Percentiles rank a stretch among this genome's conserved stretches.
These are phyloP conservation scores for Lasioglossum pauxillum DNA, from an alignment of 2,888 invertebrate genomes.

Conservation along the genomic window DNA sequence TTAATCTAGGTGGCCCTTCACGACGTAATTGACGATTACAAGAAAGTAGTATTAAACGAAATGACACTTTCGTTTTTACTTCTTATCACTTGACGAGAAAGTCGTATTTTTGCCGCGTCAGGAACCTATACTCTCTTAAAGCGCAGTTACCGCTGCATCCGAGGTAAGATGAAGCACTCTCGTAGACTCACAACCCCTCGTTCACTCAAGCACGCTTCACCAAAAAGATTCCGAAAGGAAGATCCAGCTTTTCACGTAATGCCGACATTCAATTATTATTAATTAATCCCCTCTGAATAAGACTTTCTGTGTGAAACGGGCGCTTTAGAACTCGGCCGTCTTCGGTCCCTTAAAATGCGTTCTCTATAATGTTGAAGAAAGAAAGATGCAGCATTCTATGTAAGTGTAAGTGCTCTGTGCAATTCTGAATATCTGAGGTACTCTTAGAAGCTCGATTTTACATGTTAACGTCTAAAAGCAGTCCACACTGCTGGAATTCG, in stretches of 20 bases:
- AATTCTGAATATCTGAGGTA: constrained; percentile 1
- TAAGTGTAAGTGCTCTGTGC: neutral
- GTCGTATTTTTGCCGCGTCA: constrained; percentile 28
- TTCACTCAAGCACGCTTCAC: constrained; percentile 34
- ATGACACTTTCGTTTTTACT: neutral
- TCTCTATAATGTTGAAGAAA: neutral
- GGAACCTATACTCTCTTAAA: constrained; percentile 22
- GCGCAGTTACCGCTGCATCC: constrained; percentile 19
- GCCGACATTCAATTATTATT: constrained; percentile 36
- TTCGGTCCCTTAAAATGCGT: neutral
- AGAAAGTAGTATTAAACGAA: neutral
- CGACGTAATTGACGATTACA: neutral
- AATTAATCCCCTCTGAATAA: constrained; percentile 35
- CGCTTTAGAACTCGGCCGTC: neutral
- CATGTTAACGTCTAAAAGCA: neutral
- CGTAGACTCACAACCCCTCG: constrained; percentile 23
- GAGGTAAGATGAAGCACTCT: constrained; percentile 41
- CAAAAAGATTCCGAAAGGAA: constrained; percentile 32
- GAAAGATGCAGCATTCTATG: neutral
- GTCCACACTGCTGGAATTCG: neutral
- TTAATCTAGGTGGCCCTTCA: neutral
- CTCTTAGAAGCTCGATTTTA: neutral
- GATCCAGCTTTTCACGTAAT: constrained; percentile 32
- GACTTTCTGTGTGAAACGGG: neutral
- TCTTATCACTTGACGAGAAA: neutral